phyloP scores from a whole-genome alignment of 1,140 invertebrate species.

The Gerris buenoi region DNA sequence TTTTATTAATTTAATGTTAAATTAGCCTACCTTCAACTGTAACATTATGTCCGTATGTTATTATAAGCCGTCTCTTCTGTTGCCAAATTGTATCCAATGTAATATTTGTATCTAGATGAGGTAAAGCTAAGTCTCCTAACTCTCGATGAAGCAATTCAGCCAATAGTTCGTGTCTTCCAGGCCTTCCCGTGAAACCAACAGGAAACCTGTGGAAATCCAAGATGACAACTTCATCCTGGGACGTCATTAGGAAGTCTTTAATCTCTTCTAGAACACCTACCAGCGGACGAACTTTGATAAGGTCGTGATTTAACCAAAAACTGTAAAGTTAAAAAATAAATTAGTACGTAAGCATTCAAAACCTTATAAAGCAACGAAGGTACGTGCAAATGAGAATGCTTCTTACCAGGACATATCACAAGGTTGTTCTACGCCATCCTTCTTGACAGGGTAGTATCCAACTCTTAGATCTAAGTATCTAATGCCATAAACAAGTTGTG shows the following conservation, averaged over 20 bases:
- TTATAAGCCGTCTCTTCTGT: conserved; percentile 41
- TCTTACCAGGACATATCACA: background rate
- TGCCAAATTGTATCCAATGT: conserved; percentile 46
- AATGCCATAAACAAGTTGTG: conserved; percentile 61
- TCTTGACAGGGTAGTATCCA: conserved; percentile 35
- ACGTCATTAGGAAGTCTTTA: conserved; percentile 40
- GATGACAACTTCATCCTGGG: conserved; percentile 47
- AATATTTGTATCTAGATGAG: conserved; percentile 31
- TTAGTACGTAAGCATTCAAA: too few species aligned
- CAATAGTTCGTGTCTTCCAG: conserved; percentile 35
- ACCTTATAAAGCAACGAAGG: too few species aligned
- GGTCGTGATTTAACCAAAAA: conserved; percentile 56
- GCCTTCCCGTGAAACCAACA: conserved; percentile 43
- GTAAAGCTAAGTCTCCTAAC: conserved; percentile 39
- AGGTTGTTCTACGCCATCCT: conserved; percentile 14
- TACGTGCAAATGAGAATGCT: background rate
- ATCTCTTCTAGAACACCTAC: conserved; percentile 43
- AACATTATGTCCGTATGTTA: conserved; percentile 44
- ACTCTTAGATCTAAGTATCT: conserved; percentile 64
- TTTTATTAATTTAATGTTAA: too few species aligned
- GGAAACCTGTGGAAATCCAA: conserved; percentile 53
- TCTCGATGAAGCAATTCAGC: conserved; percentile 42
- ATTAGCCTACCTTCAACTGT: background rate
- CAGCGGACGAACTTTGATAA: conserved; percentile 46
- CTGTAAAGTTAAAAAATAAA: too few species aligned